Evolutionary conservation across 2,113 vertebrate species (phyloP), one percentile per base, ranked within the genome.

Genomic region (Hyperopisus bebe): DNA sequence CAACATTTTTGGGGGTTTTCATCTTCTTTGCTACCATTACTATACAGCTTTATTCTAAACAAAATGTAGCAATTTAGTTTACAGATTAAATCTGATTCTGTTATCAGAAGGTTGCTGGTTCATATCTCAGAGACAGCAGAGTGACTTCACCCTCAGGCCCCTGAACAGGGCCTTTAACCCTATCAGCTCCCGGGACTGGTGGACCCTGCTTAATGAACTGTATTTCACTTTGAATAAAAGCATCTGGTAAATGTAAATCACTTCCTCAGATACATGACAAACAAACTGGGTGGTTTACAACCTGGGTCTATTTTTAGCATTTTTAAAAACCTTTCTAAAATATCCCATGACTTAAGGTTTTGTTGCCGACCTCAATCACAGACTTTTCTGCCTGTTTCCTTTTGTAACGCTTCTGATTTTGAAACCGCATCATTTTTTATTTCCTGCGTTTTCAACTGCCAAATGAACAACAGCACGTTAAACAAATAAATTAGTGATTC

Each of bases 401-500:
- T 77, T 39, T 39, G 1, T 62, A 27, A 66, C 58, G 5, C 31
- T 77, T 77, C 31, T 77, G 70, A 35, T 77, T 77, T 31, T 39
- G 70, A 35, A 77, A 35, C 66, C 5, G 3, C 62, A 31, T 70
- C 17, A 70, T 31, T 70, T 13, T 13, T 31, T 3, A 35, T 31
- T 31, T 5, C 8, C 27, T 74, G 11, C 11, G 1, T 35, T 31
- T 35, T 35, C 11, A 74, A 35, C 27, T 31, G 11, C 15, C 8
- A 70, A 70, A 70, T 11, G 27, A 70, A 70, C n/a, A 35, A 74
- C 9, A 74, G 11, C 66, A 74, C 0, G 11, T 74, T 74, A 31
- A 35, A 31, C 24, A 66, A 94, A 94, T 92, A 93, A 87, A 91
- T 62, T 90, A 91, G 91, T 39, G 8, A 89, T 90, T 92, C 88